Base-by-base conservation (phyloP, 2,888 invertebrate species). In the Noctua pronuba region DNA sequence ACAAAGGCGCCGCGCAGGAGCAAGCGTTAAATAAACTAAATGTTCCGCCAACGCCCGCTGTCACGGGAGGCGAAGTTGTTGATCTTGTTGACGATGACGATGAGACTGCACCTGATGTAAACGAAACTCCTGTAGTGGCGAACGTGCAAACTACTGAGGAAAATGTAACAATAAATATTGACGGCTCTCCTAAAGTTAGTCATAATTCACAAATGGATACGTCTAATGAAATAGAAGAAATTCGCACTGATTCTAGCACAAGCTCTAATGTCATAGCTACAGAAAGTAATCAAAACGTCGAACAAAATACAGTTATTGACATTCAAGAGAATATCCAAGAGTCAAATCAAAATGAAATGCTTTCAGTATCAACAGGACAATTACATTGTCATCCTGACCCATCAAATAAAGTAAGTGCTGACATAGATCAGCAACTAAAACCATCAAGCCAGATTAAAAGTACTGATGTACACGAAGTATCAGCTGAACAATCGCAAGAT, bases 21-120 rank as follows among this genome's bases (percentile, higher is more conserved):
- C 52, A 49, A 67, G 11, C 24, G 46, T 21, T 46, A 31, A 66
- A 38, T 21, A 21, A 49, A n/a, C 35, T 69, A 71, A 58, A 21
- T 24, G 24, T 10, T 18, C 16, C 10, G 1, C 38, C 38, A 2
- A 31, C 28, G 24, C 18, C 41, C 6, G 16, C 2, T 86, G 41
- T 46, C 35, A 49, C 21, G 13, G 67, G 35, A 16, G 64, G 58
- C 28, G 88, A 87, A 76, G 60, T 88, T 35, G 82, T 89, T 64
- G 71, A 83, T 79, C 78, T 88, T 35, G 71, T 85, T 64, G 83
- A 80, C 55, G 89, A 88, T 64, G 86, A 88, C 31, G 82, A 81
- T 28, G 71, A n/a, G 38, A n/a, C 60, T 65, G 52, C 24, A 28
- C 31, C 49, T 64, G 67, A 46, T 13, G 38, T 49, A 64, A 49